Conservation (phyloP, 2,888 invertebrate species). For the Leptopilina syphax region DNA sequence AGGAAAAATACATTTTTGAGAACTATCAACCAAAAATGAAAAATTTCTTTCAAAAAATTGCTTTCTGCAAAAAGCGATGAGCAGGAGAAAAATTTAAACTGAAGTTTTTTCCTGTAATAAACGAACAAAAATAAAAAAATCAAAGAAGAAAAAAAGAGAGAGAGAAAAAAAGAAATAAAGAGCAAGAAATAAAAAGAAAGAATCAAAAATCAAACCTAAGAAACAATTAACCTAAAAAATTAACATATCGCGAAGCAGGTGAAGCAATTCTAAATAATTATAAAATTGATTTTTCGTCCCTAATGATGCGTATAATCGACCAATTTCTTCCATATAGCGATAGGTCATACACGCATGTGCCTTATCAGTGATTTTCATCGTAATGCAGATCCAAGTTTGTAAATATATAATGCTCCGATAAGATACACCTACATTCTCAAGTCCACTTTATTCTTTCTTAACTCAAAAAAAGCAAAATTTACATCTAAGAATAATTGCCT, state of each 20-base stretch:
- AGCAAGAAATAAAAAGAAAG: not conserved
- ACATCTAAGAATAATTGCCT: too few species aligned
- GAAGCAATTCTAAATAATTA: too few species aligned
- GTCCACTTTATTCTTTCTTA: not conserved
- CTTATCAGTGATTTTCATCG: slow-evolving; percentile 34
- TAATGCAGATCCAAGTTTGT: slow-evolving; percentile 15
- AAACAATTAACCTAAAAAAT: not conserved
- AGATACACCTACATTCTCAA: not conserved
- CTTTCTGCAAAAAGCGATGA: not conserved
- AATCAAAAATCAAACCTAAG: not conserved
- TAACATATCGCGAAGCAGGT: too few species aligned
- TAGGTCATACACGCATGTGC: slow-evolving; percentile 14
- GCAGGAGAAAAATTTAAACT: too few species aligned
- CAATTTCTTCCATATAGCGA: slow-evolving; percentile 40
- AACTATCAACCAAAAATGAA: not conserved
- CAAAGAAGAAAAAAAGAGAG: not conserved
- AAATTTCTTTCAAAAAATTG: not conserved
- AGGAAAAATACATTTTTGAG: not conserved
- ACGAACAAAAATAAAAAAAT: too few species aligned
- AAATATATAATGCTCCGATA: not conserved
- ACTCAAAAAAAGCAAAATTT: not conserved
- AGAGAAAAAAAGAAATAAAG: not conserved
- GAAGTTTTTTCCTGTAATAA: too few species aligned
- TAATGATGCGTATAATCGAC: slow-evolving; percentile 46
- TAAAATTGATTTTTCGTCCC: slow-evolving; percentile 48